Percentiles rank a stretch among this genome's conserved stretches.
Evolutionary conservation across 2,797 vertebrate genomes (phyloP).

Genomic region (Melopsittacus undulatus): DNA sequence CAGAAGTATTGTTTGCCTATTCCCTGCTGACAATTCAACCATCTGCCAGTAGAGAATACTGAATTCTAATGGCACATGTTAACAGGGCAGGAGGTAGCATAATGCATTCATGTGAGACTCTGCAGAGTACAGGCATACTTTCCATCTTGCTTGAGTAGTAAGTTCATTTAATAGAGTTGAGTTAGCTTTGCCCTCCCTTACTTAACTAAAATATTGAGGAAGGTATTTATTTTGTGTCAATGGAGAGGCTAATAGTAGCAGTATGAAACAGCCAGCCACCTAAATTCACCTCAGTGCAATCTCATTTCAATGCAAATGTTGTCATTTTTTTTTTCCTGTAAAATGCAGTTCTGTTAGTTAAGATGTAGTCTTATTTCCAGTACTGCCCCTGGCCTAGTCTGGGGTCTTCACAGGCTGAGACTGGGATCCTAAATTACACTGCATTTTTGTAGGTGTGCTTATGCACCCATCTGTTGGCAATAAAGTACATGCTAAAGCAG

Average conservation of each 20-base stretch:
- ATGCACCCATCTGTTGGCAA: background rate
- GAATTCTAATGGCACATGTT: background rate
- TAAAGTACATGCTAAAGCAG: background rate
- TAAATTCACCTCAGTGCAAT: background rate
- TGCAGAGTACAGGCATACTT: background rate
- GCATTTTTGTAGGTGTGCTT: background rate
- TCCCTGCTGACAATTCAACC: background rate
- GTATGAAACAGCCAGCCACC: background rate
- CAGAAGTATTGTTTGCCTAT: background rate
- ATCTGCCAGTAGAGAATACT: background rate
- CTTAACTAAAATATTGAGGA: slow-evolving; percentile 8
- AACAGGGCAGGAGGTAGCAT: background rate
- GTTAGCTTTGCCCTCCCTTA: background rate
- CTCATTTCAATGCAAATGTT: background rate
- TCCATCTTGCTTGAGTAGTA: background rate
- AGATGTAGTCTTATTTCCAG: background rate
- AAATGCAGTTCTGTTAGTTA: background rate
- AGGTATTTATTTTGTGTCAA: background rate
- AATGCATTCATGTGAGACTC: background rate
- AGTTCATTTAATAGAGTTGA: background rate
- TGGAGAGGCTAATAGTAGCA: background rate
- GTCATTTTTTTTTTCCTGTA: background rate
- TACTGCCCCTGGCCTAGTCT: background rate
- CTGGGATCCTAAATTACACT: background rate
- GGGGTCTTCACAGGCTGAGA: background rate